A percentile compares a stretch with the other conserved stretches of the same genome.
Conservation (phyloP, 2,888 invertebrate species). For the Protonemura montana region DNA sequence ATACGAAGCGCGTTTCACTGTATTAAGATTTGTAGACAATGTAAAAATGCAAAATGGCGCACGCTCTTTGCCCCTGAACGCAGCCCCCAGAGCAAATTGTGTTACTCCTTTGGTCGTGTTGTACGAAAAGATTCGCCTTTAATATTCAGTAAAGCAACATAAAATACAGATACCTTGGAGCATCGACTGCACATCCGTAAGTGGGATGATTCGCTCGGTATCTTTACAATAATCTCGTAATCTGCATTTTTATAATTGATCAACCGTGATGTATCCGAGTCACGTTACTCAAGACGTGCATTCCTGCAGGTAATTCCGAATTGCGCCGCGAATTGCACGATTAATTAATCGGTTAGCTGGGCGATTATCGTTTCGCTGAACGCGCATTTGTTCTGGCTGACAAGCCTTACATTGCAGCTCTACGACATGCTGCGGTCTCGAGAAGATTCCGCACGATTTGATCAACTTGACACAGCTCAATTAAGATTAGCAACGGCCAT, state of each 20-base stretch:
- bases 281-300: background rate
- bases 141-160: too few relatives aligned
- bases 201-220: too few relatives aligned
- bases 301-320: background rate
- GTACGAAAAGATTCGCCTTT: too few relatives aligned
- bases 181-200: too few relatives aligned
- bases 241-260: background rate
- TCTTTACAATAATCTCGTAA: background rate
- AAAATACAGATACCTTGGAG: too few relatives aligned
- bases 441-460: slow-evolving; percentile 31
- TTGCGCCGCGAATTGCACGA: background rate
- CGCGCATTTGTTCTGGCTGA: background rate
- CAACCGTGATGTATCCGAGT: background rate
- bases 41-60: background rate
- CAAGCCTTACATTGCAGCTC: background rate
- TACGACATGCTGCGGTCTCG: background rate
- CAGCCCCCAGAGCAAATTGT: background rate
- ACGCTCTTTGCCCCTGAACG: background rate
- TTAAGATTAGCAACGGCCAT: slow-evolving; percentile 18
- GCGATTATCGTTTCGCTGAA: background rate
- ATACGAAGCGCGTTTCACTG: too few relatives aligned
- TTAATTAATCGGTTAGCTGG: slow-evolving; percentile 19
- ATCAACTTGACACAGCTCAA: slow-evolving; percentile 33
- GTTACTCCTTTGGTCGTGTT: too few relatives aligned
- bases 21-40: background rate